Base-by-base conservation (phyloP, 2,888 invertebrate species). In the Nomada flava region DNA sequence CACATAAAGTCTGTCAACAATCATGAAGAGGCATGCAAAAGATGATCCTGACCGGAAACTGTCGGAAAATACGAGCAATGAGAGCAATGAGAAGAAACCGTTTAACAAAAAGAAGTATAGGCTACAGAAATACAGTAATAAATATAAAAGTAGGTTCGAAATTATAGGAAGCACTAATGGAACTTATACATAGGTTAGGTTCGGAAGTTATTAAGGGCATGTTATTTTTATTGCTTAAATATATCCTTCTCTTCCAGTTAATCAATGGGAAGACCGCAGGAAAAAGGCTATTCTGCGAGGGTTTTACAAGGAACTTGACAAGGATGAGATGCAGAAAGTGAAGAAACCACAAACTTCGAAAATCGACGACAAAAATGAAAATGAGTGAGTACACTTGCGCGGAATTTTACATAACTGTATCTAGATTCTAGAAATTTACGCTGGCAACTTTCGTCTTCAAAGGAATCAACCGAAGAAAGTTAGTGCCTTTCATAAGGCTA, bases 71-170 rank as follows among this genome's bases (percentile, higher is more conserved):
- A 10, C 0, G 20, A 2, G n/a, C 2, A 63, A 15, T 3, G 47
- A 53, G 20, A 2, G n/a, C 2, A 63, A 15, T 3, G 47, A 53
- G 1, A 96, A 95, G 88, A 96, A 95, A 91, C 95, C 95, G 0
- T 96, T 96, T 91, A 95, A 96, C 88, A 96, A 96, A 89, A 96
- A 96, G 84, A 94, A 95, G 42, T 96, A 96, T 90, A 94, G 96
- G 52, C 88, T 96, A 52, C 95, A 96, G 87, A 96, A 96, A 89
- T 96, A 96, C 90, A 96, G 96, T 88, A 96, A 96, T 72, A 96
- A 96, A 90, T 96, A 95, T 83, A 96, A 96, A 93, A 88, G 94
- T 94, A 89, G 76, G 86, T 72, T 23, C 18, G 11, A 53, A 69
- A n/a, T 20, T 47, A 42, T 64, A 10, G 4, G 4, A 53, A 47